Conservation (phyloP, 2,888 invertebrate genomes). For the Protophormia terraenovae region DNA sequence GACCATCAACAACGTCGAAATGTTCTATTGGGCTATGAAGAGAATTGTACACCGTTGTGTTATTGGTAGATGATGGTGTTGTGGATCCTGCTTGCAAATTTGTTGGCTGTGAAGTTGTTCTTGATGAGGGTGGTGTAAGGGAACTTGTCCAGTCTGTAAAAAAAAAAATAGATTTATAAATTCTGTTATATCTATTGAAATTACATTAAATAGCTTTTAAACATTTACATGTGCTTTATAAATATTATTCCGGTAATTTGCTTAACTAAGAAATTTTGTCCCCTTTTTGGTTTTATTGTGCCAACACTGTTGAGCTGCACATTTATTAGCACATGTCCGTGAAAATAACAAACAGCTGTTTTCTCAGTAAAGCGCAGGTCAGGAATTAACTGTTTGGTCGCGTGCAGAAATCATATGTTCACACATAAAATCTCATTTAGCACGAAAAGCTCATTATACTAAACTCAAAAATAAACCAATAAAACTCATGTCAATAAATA, state of each 20-base stretch:
- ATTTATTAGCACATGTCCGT: not conserved
- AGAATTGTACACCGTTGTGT: conserved; percentile 18
- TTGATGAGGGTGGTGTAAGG: conserved; percentile 78
- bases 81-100: conserved; percentile 65
- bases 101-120: conserved; percentile 47
- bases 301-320: conserved; percentile 21
- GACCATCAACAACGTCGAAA: conserved; percentile 68
- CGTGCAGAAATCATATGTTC: conserved; percentile 48
- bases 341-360: conserved; percentile 51
- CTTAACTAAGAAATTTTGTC: not conserved
- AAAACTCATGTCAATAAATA: conserved; percentile 40
- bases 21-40: conserved; percentile 62
- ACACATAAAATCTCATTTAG: not conserved
- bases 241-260: not conserved
- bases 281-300: conserved; percentile 12
- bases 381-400: conserved; percentile 25
- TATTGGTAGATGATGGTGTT: conserved; percentile 69
- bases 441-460: not conserved
- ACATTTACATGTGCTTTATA: conserved; percentile 30
- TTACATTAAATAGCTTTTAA: no score
- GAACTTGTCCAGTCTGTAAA: conserved; percentile 80
- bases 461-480: not conserved
- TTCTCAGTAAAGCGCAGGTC: conserved; percentile 51
- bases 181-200: not conserved
- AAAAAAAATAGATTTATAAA: not conserved